These are phyloP conservation scores for Clarias pachynema DNA, from an alignment of 2,797 vertebrate genomes.

Conservation along the genomic window DNA sequence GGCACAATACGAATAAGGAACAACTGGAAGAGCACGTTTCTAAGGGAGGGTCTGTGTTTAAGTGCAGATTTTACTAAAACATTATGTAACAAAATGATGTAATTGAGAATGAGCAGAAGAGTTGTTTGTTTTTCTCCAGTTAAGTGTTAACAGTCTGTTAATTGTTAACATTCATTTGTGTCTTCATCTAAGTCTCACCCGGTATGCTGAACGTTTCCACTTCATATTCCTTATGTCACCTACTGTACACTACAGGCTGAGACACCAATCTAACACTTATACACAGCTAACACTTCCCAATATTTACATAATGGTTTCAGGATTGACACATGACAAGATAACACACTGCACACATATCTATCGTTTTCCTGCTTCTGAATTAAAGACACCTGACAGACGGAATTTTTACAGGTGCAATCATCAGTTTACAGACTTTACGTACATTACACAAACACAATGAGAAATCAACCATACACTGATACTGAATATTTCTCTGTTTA, in stretches of 20 bases:
- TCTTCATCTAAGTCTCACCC: background rate
- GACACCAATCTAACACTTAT: background rate
- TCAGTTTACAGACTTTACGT: background rate
- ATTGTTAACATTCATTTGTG: slow-evolving; percentile 36
- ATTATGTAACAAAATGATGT: slow-evolving; percentile 21
- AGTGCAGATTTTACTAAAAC: slow-evolving; percentile 13
- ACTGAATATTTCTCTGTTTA: background rate
- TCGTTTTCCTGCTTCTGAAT: background rate
- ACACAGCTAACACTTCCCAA: background rate
- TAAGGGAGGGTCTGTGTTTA: background rate
- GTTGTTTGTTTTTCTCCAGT: slow-evolving; percentile 33
- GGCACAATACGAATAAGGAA: background rate
- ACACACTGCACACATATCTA: slow-evolving; percentile 16
- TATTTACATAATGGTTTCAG: background rate
- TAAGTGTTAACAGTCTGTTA: slow-evolving; percentile 48
- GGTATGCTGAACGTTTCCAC: background rate
- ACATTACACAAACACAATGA: background rate
- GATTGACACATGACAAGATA: slow-evolving; percentile 3
- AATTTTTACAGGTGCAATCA: background rate
- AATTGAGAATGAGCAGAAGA: slow-evolving; percentile 33
- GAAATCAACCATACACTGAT: slow-evolving; percentile 1
- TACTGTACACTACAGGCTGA: background rate
- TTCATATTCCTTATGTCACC: background rate
- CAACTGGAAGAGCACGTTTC: background rate
- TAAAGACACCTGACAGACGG: background rate